Evolutionary conservation across 2,888 invertebrate species (phyloP).

Genomic region (Chrysodeixis includens): DNA sequence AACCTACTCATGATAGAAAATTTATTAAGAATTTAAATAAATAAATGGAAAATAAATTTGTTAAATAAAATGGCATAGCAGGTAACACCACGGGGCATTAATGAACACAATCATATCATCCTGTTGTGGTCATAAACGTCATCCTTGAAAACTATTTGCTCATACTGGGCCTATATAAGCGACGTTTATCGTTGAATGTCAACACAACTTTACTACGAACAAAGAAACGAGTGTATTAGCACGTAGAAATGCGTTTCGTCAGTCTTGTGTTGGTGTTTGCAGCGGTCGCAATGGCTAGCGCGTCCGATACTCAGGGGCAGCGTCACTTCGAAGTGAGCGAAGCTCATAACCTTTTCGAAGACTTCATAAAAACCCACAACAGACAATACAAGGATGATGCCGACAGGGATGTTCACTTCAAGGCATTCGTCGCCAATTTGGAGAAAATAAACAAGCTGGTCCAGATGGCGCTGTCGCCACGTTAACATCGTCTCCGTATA

Average conservation of each 20-base stretch:
- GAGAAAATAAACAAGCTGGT: constrained; percentile 60
- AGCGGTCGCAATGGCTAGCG: constrained; percentile 49
- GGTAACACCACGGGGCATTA: neutral
- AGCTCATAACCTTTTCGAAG: constrained; percentile 60
- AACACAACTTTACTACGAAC: neutral
- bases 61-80: neutral
- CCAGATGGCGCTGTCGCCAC: too few species aligned
- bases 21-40: neutral
- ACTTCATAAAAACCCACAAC: constrained; percentile 62
- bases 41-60: neutral
- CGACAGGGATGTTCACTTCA: constrained; percentile 63
- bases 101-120: neutral
- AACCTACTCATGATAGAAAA: neutral
- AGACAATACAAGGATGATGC: constrained; percentile 65
- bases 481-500: too few species aligned
- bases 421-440: constrained; percentile 62
- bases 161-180: constrained; percentile 14
- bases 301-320: constrained; percentile 30
- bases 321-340: constrained; percentile 58
- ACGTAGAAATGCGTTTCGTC: constrained; percentile 27
- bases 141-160: constrained; percentile 21
- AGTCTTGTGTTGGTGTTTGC: constrained; percentile 42
- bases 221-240: constrained; percentile 19
- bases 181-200: constrained; percentile 2
- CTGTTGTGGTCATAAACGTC: neutral